phyloP scores from a whole-genome alignment of 2,888 invertebrate genomes.

The Megalurothrips usitatus region DNA sequence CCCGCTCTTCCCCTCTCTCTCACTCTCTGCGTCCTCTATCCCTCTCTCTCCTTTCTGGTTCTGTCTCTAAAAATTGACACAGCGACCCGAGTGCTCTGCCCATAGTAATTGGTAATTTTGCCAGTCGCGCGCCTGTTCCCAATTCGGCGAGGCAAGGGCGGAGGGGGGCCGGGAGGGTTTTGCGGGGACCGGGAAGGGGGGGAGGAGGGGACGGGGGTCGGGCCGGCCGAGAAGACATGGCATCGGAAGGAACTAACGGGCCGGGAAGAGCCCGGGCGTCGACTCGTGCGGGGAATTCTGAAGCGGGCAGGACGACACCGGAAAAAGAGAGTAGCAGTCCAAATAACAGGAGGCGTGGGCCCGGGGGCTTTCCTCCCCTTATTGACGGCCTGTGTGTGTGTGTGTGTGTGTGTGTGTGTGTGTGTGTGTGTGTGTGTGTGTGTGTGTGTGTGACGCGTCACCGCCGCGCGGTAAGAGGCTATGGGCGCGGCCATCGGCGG shows the following conservation, averaged over 20 bases:
- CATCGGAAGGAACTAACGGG: conserved; percentile 20
- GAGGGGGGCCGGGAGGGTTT: background rate
- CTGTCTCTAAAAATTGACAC: background rate
- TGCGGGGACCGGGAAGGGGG: background rate
- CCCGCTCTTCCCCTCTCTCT: background rate
- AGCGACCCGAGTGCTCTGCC: background rate
- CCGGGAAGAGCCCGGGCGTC: conserved; percentile 6
- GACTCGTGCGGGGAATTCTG: conserved; percentile 4
- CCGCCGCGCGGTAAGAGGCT: background rate
- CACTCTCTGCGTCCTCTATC: background rate
- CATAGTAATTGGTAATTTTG: conserved; percentile 22
- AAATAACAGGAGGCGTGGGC: background rate
- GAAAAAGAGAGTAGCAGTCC: background rate
- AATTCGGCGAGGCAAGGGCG: background rate
- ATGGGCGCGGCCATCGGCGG: background rate
- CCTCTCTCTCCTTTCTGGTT: no score
- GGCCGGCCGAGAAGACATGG: background rate
- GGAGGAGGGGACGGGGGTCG: background rate
- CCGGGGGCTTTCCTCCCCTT: background rate
- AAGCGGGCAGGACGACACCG: conserved; percentile 9
- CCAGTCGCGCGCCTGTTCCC: background rate
- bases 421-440: background rate
- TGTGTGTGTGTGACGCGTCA: background rate
- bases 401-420: background rate
- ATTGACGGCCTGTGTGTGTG: background rate